Evolutionary conservation across 2,888 invertebrate species (phyloP).

Genomic region (Acrocyrtus sp.): DNA sequence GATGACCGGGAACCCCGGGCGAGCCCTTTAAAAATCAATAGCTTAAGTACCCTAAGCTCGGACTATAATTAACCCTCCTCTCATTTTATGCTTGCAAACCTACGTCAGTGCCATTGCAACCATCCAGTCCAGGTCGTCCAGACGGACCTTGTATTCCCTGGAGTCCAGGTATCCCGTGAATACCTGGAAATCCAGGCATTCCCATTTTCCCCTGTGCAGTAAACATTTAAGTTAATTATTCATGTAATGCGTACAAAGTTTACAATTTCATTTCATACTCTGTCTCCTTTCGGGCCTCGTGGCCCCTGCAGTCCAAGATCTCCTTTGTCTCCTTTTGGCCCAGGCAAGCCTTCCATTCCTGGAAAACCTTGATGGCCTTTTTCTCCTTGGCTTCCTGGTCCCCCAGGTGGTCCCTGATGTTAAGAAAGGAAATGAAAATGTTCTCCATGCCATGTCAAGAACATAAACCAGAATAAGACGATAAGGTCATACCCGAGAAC

Average conservation of each 20-base stretch:
- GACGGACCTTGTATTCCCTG: slow-evolving; percentile 63
- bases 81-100: slow-evolving; percentile 24
- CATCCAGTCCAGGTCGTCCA: slow-evolving; percentile 59
- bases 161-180: slow-evolving; percentile 68
- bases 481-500: slow-evolving; percentile 71
- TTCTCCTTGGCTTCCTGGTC: slow-evolving; percentile 69
- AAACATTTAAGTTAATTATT: too few species aligned
- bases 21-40: slow-evolving; percentile 75
- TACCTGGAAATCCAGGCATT: slow-evolving; percentile 60
- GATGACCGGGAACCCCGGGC: slow-evolving; percentile 71
- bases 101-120: slow-evolving; percentile 63
- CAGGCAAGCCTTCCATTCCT: slow-evolving; percentile 70
- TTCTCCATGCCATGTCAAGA: neutral
- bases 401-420: slow-evolving; percentile 73
- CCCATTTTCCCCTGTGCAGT: slow-evolving; percentile 59
- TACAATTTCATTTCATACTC: slow-evolving; percentile 66
- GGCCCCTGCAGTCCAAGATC: slow-evolving; percentile 63
- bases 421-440: too few species aligned
- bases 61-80: slow-evolving; percentile 64
- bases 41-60: slow-evolving; percentile 65
- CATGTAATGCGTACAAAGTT: too few species aligned
- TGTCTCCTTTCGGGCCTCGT: slow-evolving; percentile 65
- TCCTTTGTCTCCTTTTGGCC: slow-evolving; percentile 70
- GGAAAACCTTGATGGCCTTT: slow-evolving; percentile 76
- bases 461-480: neutral